A percentile compares a stretch with the other conserved stretches of the same genome.
Conservation (phyloP, 2,888 invertebrate species). For the Trimorus sp. region DNA sequence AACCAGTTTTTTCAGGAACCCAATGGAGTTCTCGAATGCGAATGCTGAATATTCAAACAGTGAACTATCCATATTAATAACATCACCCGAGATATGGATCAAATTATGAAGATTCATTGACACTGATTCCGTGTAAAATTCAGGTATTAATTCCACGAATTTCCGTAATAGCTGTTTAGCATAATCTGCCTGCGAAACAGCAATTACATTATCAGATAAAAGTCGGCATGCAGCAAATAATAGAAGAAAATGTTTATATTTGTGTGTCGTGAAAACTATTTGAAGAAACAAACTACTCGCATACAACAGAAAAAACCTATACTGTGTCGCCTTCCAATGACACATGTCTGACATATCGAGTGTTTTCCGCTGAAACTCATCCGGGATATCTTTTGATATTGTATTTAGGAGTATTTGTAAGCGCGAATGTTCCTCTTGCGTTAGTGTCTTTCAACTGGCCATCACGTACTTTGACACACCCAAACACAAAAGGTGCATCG, state of each 20-base stretch:
- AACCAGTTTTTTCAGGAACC: no score
- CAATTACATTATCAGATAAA: slow-evolving; percentile 38
- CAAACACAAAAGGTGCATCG: slow-evolving; percentile 52
- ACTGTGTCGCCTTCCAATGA: slow-evolving; percentile 21
- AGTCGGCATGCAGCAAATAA: slow-evolving; percentile 59
- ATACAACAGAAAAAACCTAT: background rate
- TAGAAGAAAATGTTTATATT: slow-evolving; percentile 54
- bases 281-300: no score
- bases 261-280: no score
- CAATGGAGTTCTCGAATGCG: no score
- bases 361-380: slow-evolving; percentile 66
- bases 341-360: slow-evolving; percentile 46
- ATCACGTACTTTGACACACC: slow-evolving; percentile 41
- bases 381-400: slow-evolving; percentile 20
- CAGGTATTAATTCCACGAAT: slow-evolving; percentile 15
- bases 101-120: slow-evolving; percentile 23
- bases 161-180: slow-evolving; percentile 28
- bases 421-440: slow-evolving; percentile 17
- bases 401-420: slow-evolving; percentile 6
- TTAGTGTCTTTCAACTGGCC: slow-evolving; percentile 12
- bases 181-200: slow-evolving; percentile 33
- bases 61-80: slow-evolving; percentile 17
- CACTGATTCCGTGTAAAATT: slow-evolving; percentile 14
- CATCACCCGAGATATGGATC: slow-evolving; percentile 30
- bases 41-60: slow-evolving; percentile 20